These are phyloP conservation scores for Agrotis ipsilon DNA, from an alignment of 2,888 invertebrate genomes.

Conservation along the genomic window DNA sequence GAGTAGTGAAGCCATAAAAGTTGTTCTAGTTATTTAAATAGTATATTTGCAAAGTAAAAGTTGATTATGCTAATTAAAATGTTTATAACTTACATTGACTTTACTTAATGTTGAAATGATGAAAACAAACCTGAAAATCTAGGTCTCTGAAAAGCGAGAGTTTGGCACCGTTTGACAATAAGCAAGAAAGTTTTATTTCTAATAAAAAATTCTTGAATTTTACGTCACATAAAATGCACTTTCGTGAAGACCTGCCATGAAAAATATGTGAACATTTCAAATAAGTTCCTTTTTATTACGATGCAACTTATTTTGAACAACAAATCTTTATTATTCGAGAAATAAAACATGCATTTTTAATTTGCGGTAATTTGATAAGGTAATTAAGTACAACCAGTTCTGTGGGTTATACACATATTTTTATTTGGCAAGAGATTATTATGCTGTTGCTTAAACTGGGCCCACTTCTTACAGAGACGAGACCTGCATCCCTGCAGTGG, in stretches of 20 bases:
- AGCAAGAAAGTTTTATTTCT: not conserved
- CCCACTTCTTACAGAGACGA: too few species aligned
- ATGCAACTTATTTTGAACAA: slow-evolving; percentile 5
- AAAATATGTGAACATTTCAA: not conserved
- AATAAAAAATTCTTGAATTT: slow-evolving; percentile 13
- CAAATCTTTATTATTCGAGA: too few species aligned
- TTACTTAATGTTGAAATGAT: not conserved
- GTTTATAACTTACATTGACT: not conserved
- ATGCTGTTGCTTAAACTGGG: not conserved
- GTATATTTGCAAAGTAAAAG: too few species aligned
- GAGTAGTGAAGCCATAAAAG: too few species aligned
- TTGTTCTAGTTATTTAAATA: not conserved
- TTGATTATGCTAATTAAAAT: too few species aligned
- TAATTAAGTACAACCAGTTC: too few species aligned
- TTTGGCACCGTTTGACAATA: not conserved
- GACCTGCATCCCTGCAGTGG: too few species aligned
- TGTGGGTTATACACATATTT: too few species aligned
- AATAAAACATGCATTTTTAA: too few species aligned
- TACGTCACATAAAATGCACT: slow-evolving; percentile 14
- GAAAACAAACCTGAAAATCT: slow-evolving; percentile 3
- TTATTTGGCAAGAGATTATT: not conserved
- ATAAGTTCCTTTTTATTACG: not conserved
- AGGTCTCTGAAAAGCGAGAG: slow-evolving; percentile 21
- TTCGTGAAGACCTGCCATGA: slow-evolving; percentile 1
- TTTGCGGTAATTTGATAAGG: too few species aligned